A percentile compares a stretch with the other conserved stretches of the same genome.
These are phyloP conservation scores for Ictidomys tridecemlineatus DNA, from an alignment of 2,113 vertebrate genomes.

Conservation along the genomic window DNA sequence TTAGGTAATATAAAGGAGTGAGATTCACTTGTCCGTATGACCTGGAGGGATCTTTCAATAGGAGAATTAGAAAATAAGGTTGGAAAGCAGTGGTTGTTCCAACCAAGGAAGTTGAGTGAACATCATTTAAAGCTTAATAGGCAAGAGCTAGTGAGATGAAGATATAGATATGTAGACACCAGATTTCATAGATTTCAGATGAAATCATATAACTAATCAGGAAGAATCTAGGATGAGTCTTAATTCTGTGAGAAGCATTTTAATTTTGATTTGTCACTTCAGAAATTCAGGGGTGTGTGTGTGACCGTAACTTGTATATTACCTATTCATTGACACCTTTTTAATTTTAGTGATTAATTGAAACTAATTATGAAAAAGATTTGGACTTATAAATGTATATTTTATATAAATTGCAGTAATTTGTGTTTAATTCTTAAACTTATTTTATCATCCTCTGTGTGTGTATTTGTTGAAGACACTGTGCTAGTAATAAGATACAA, in stretches of 20 bases:
- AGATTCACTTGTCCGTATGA: background rate
- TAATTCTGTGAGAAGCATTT: background rate
- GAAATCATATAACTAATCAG: background rate
- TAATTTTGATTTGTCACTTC: background rate
- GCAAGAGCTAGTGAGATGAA: background rate
- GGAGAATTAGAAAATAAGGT: constrained; percentile 26
- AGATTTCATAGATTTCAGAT: background rate
- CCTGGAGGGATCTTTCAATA: background rate
- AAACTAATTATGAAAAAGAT: background rate
- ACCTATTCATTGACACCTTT: background rate
- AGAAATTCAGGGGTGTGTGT: background rate
- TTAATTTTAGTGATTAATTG: constrained; percentile 1
- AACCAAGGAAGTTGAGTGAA: background rate
- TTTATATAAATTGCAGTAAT: background rate
- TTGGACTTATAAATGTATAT: background rate
- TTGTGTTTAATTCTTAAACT: background rate
- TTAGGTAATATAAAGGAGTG: background rate
- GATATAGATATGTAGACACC: background rate
- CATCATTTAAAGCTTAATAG: background rate
- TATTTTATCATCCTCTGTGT: background rate
- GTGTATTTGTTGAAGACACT: background rate
- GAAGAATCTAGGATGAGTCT: background rate
- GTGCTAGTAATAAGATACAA: background rate
- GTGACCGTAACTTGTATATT: background rate
- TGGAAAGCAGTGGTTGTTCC: background rate